Evolutionary conservation across 2,797 vertebrate genomes (phyloP), one percentile per base, ranked within the genome.

Genomic region (Coregonus ussuriensis): DNA sequence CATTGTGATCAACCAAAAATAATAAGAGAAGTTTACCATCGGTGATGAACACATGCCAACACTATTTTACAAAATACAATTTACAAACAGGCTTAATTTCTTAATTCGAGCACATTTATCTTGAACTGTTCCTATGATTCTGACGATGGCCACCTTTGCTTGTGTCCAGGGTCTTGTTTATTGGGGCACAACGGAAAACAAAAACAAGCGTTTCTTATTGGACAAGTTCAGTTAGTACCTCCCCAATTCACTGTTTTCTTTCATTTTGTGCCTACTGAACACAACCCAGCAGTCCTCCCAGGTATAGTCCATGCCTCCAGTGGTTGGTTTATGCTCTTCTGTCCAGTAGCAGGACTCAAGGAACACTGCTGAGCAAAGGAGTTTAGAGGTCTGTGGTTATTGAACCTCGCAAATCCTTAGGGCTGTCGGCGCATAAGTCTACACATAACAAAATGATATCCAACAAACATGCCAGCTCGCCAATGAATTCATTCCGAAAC

Each of bases 21-120:
- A 41, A 89, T 82, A 21, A 89, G 82, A 89, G 88, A 80, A 83
- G 84, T 83, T 89, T 74, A 76, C 86, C 84, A 86, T 90, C 86
- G 83, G 79, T 73, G 88, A 85, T 86, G 80, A 86, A 83, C 87
- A 84, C 88, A 87, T 86, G 86, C 88, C 75, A 76, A 85, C 74
- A 85, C 71, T 82, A 83, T 82, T 86, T 88, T 89, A 90, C 88
- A 91, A 80, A 68, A 74, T 21, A 85, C 83, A 89, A 83, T 83
- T 85, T 90, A 92, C 87, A 92, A 86, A 84, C 81, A 69, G 81
- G 79, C 77, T 80, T 79, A 3, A 52, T 25, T 35, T 59, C 71
- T 63, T 63, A 15, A 18, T 37, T 6, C 29, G 15, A 59, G 29
- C 3, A 3, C 25, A 53, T 56, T 72, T 33, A 18, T 74, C 59